These are phyloP conservation scores for Aplochiton taeniatus DNA, from an alignment of 2,797 vertebrate species.

Conservation along the genomic window DNA sequence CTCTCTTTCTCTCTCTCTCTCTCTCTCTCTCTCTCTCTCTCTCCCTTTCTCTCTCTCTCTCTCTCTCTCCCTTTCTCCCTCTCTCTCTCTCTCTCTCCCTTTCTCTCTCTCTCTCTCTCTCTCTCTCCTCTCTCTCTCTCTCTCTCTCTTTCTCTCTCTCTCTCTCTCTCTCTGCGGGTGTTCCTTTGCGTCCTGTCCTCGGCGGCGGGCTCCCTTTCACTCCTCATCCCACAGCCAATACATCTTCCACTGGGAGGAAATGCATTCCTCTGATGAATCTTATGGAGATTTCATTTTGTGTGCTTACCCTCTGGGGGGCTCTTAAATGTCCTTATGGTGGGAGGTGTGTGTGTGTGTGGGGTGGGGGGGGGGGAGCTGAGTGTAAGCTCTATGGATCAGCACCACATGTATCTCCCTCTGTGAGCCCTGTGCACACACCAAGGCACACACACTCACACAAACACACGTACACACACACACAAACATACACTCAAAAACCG, in stretches of 20 bases:
- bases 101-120: constrained; percentile 21
- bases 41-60: constrained; percentile 8
- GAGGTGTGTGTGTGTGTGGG: not conserved
- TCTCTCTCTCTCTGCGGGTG: not conserved
- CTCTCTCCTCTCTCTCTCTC: constrained; percentile 3
- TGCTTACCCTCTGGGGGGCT: constrained; percentile 45
- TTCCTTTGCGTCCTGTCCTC: not conserved
- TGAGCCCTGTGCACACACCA: not conserved
- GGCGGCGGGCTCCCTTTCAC: constrained; percentile 47
- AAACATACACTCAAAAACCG: not conserved
- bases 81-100: not conserved
- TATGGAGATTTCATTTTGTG: constrained; percentile 74
- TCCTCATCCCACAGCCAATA: constrained; percentile 68
- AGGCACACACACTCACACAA: not conserved
- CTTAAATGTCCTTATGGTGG: constrained; percentile 51
- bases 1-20: not conserved
- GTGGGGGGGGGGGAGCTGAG: too few species aligned
- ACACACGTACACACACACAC: too few species aligned
- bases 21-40: constrained; percentile 9
- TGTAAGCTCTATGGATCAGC: constrained; percentile 31
- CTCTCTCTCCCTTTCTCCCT: constrained; percentile 7
- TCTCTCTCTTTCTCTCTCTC: not conserved
- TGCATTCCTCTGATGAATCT: constrained; percentile 53
- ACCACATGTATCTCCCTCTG: constrained; percentile 31
- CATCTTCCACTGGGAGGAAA: constrained; percentile 60